A percentile compares a stretch with the other conserved stretches of the same genome.
Conservation (phyloP, 2,888 invertebrate species). For the Alsophila aescularia region DNA sequence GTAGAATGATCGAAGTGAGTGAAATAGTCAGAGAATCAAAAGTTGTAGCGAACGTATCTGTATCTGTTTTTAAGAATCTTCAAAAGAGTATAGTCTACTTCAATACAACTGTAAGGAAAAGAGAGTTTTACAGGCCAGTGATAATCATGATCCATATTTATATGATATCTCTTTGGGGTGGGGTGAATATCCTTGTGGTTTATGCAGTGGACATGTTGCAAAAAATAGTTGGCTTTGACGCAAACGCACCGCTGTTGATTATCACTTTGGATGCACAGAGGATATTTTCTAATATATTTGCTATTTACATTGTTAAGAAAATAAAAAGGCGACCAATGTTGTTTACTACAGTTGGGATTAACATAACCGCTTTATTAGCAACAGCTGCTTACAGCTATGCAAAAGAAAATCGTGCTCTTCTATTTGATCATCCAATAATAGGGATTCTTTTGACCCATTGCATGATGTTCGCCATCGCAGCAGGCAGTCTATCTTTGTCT, state of each 20-base stretch:
- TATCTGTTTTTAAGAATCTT: slow-evolving; percentile 38
- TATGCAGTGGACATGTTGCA: slow-evolving; percentile 44
- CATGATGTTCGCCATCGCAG: slow-evolving; percentile 40
- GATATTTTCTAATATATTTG: slow-evolving; percentile 42
- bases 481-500: slow-evolving; percentile 73
- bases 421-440: slow-evolving; percentile 41
- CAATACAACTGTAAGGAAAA: slow-evolving; percentile 40
- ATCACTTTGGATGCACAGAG: slow-evolving; percentile 47
- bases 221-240: slow-evolving; percentile 37
- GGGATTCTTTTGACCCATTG: slow-evolving; percentile 27
- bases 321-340: slow-evolving; percentile 46
- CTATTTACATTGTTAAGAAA: slow-evolving; percentile 45
- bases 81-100: slow-evolving; percentile 40
- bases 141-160: slow-evolving; percentile 53
- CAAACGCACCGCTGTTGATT: slow-evolving; percentile 36
- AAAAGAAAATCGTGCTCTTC: slow-evolving; percentile 34
- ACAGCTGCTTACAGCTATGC: slow-evolving; percentile 44
- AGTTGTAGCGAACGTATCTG: slow-evolving; percentile 39
- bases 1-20: slow-evolving; percentile 60
- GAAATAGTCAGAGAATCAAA: slow-evolving; percentile 49
- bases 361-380: slow-evolving; percentile 38
- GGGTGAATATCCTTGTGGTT: slow-evolving; percentile 45
- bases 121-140: slow-evolving; percentile 54
- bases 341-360: slow-evolving; percentile 38
- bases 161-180: slow-evolving; percentile 47